Conservation (phyloP, 2,113 vertebrate species). For the Grallaria varia region DNA sequence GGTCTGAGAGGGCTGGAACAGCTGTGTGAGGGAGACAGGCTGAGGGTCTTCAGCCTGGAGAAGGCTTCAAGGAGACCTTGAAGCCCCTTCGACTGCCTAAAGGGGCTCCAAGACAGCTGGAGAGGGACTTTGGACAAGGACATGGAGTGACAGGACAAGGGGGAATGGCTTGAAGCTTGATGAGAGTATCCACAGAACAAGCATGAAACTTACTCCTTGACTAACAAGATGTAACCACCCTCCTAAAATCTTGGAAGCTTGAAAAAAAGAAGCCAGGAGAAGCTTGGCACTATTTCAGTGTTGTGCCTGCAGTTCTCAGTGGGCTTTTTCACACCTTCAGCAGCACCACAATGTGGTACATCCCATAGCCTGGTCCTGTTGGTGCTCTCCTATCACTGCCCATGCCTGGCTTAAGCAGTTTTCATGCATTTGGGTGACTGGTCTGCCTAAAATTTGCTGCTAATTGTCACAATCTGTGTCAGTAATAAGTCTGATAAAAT, state of each 20-base stretch:
- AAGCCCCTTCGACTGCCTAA: background rate
- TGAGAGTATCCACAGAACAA: background rate
- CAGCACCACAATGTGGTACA: background rate
- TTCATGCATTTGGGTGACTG: background rate
- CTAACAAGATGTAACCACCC: no score
- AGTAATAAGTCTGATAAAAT: background rate
- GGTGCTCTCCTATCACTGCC: background rate
- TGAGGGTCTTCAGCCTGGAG: background rate
- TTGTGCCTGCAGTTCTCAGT: background rate
- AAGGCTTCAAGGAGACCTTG: background rate
- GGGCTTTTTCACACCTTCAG: background rate
- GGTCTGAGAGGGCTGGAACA: background rate
- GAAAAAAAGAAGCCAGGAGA: background rate
- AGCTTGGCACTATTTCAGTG: accelerated
- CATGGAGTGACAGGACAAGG: background rate
- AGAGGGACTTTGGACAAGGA: background rate
- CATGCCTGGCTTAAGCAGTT: background rate
- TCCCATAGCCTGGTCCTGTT: background rate
- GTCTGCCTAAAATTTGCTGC: background rate
- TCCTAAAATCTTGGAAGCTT: background rate
- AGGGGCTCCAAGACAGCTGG: background rate
- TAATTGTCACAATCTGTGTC: background rate
- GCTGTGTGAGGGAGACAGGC: background rate
- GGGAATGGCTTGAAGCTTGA: background rate
- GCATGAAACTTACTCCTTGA: background rate